Evolutionary conservation across 2,888 invertebrate genomes (phyloP).

Genomic region (Tinea pellionella): DNA sequence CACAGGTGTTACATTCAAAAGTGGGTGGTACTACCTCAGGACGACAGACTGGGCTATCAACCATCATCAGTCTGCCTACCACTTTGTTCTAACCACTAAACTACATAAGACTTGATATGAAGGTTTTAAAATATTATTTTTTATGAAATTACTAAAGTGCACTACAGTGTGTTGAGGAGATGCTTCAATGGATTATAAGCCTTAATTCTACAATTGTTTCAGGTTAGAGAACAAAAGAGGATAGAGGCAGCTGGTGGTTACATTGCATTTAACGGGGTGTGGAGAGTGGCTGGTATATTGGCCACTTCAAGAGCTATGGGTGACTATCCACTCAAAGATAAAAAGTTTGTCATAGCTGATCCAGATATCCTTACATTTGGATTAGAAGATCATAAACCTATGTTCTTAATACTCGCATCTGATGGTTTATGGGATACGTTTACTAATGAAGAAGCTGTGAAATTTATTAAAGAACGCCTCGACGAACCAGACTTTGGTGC

Average conservation of each 20-base stretch:
- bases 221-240: constrained; percentile 89
- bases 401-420: constrained; percentile 91
- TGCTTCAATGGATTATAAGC: no score
- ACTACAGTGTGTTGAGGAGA: no score
- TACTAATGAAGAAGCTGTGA: constrained; percentile 93
- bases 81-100: no score
- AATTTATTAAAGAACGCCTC: constrained; percentile 86
- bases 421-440: constrained; percentile 98
- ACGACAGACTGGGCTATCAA: no score
- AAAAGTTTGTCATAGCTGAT: constrained; percentile 93
- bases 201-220: constrained; percentile 19
- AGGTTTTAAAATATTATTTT: no score
- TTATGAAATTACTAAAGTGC: no score
- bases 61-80: no score
- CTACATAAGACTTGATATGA: no score
- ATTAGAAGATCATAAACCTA: constrained; percentile 84
- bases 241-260: constrained; percentile 96
- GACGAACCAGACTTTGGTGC: constrained; percentile 91
- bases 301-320: constrained; percentile 95
- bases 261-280: constrained; percentile 94
- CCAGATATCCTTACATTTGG: constrained; percentile 95
- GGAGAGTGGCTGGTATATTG: constrained; percentile 94
- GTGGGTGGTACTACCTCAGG: no score
- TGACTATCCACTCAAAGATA: constrained; percentile 95
- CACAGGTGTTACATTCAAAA: no score